Conservation (phyloP, 1,140 invertebrate species). For the Acyrthosiphon pisum region DNA sequence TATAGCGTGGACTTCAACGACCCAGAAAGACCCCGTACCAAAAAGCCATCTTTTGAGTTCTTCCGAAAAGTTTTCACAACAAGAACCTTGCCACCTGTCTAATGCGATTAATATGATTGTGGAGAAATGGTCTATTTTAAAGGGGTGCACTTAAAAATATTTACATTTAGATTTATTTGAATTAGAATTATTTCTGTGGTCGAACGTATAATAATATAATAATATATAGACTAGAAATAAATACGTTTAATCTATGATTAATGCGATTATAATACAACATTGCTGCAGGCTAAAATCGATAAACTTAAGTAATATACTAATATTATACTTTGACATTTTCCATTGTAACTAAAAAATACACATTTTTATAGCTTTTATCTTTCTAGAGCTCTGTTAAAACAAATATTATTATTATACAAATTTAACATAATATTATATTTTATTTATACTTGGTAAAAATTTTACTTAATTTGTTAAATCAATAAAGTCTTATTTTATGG, state of each 20-base stretch:
- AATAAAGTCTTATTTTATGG: neutral
- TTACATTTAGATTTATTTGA: neutral
- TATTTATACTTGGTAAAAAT: neutral
- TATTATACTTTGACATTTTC: too few relatives aligned
- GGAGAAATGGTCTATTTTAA: neutral
- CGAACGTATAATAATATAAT: neutral
- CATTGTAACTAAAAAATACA: too few relatives aligned
- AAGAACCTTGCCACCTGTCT: neutral
- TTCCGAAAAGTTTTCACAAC: neutral
- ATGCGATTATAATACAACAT: too few relatives aligned
- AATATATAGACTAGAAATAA: neutral
- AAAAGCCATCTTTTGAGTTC: neutral
- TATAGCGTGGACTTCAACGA: neutral
- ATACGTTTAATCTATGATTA: neutral
- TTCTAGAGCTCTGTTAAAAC: too few relatives aligned
- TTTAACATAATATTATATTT: neutral
- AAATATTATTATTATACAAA: neutral
- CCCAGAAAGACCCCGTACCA: neutral
- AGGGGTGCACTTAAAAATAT: neutral
- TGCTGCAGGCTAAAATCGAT: neutral
- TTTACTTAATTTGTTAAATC: neutral
- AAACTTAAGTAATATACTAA: too few relatives aligned
- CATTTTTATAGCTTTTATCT: too few relatives aligned
- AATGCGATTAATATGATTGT: neutral
- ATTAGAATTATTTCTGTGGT: neutral